Percentiles rank a stretch among this genome's conserved stretches.
Conservation (phyloP, 2,113 vertebrate species). For the Loxodonta africana region DNA sequence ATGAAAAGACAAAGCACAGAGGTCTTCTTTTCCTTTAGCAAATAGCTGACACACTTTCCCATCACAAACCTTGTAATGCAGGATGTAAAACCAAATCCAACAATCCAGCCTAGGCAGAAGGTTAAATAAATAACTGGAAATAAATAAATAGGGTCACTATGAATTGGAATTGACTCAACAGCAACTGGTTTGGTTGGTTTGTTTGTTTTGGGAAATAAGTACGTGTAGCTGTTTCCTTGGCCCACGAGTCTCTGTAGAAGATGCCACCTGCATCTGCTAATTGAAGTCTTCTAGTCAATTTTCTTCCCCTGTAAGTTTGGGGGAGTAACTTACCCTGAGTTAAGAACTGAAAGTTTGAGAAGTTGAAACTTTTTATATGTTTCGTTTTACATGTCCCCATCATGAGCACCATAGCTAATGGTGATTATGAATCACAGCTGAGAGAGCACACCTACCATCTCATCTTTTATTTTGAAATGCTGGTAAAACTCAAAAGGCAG, state of each 20-base stretch:
- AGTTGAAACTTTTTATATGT: background rate
- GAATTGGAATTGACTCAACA: too few species aligned
- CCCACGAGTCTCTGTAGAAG: background rate
- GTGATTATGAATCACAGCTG: conserved; percentile 52
- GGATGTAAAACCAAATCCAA: conserved; percentile 78
- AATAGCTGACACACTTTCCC: conserved; percentile 68
- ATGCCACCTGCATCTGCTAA: conserved; percentile 8
- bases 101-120: conserved; percentile 63
- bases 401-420: background rate
- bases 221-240: conserved; percentile 42
- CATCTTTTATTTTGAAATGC: conserved; percentile 60
- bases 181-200: too few species aligned
- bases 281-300: background rate
- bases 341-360: conserved; percentile 8
- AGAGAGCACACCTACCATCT: background rate
- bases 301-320: background rate
- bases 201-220: background rate
- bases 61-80: conserved; percentile 75
- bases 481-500: conserved; percentile 51
- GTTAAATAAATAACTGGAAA: conserved; percentile 77
- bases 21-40: conserved; percentile 55
- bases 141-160: conserved; percentile 57
- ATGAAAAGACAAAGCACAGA: conserved; percentile 66
- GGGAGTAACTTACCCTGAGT: background rate
- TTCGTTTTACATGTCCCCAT: conserved; percentile 17